These are phyloP conservation scores for Galerucella pusilla DNA, from an alignment of 2,888 invertebrate species.

Conservation along the genomic window DNA sequence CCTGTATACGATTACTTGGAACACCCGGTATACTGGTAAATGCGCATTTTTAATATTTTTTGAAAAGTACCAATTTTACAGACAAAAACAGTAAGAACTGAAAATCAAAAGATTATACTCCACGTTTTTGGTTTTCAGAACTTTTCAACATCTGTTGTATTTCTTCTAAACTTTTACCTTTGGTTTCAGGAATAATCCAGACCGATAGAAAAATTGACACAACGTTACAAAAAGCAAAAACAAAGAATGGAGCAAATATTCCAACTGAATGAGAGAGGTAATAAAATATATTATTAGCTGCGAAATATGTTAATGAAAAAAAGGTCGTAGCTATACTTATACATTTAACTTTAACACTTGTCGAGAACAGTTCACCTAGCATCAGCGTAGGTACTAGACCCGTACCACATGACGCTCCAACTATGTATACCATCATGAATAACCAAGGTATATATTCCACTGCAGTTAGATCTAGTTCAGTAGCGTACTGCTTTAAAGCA, in stretches of 20 bases:
- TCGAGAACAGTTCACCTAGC: constrained; percentile 54
- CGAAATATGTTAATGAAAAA: constrained; percentile 34
- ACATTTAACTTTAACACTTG: constrained; percentile 53
- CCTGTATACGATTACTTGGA: too few relatives aligned
- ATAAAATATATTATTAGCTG: constrained; percentile 56
- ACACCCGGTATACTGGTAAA: too few relatives aligned
- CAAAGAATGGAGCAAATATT: constrained; percentile 53
- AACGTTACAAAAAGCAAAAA: constrained; percentile 53
- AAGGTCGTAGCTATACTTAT: constrained; percentile 46
- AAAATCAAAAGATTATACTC: not conserved
- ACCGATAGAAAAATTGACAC: constrained; percentile 49
- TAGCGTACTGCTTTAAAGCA: constrained; percentile 35
- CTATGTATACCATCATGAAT: constrained; percentile 53
- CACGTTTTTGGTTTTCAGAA: not conserved
- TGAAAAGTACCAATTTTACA: too few relatives aligned
- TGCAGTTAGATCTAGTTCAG: constrained; percentile 21
- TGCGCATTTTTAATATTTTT: too few relatives aligned
- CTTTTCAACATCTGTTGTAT: constrained; percentile 52
- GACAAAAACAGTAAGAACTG: too few relatives aligned
- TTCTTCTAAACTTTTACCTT: constrained; percentile 58
- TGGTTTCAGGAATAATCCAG: constrained; percentile 58
- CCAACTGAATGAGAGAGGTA: constrained; percentile 52
- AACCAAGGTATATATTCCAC: constrained; percentile 53
- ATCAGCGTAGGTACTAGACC: constrained; percentile 54
- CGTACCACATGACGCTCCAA: constrained; percentile 52